phyloP scores from a whole-genome alignment of 1,140 invertebrate species.

The Drosophila ananassae region DNA sequence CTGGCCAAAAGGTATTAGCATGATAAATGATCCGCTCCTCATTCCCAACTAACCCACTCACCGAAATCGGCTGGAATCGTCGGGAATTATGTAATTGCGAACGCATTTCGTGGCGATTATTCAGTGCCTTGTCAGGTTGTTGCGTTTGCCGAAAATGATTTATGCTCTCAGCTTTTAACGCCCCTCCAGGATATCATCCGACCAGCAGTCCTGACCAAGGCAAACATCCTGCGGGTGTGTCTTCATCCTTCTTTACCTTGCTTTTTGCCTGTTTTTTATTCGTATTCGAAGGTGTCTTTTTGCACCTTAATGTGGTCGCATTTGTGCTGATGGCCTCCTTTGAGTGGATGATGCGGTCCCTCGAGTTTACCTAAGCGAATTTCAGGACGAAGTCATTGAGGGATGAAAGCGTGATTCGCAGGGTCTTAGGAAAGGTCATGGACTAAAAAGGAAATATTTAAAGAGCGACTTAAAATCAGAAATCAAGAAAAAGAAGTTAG shows the following conservation, averaged over 20 bases:
- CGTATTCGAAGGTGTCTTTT: constrained; percentile 30
- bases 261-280: constrained; percentile 6
- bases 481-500: neutral
- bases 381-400: neutral
- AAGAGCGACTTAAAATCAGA: too few relatives aligned
- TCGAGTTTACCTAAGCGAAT: constrained; percentile 24
- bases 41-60: constrained; percentile 47
- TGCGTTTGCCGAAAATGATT: constrained; percentile 40
- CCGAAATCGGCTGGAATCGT: constrained; percentile 33
- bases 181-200: constrained; percentile 23
- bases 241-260: neutral
- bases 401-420: constrained; percentile 22
- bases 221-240: constrained; percentile 16
- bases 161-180: constrained; percentile 29
- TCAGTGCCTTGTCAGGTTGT: constrained; percentile 45
- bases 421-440: neutral
- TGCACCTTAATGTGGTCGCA: constrained; percentile 67
- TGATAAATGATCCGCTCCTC: constrained; percentile 64
- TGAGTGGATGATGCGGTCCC: constrained; percentile 40
- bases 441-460: neutral
- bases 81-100: constrained; percentile 63
- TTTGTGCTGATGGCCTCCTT: constrained; percentile 55
- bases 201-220: constrained; percentile 7
- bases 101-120: constrained; percentile 41
- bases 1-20: constrained; percentile 68